These are phyloP conservation scores for Temnothorax unifasciatus DNA, from an alignment of 2,888 invertebrate species.

Conservation along the genomic window DNA sequence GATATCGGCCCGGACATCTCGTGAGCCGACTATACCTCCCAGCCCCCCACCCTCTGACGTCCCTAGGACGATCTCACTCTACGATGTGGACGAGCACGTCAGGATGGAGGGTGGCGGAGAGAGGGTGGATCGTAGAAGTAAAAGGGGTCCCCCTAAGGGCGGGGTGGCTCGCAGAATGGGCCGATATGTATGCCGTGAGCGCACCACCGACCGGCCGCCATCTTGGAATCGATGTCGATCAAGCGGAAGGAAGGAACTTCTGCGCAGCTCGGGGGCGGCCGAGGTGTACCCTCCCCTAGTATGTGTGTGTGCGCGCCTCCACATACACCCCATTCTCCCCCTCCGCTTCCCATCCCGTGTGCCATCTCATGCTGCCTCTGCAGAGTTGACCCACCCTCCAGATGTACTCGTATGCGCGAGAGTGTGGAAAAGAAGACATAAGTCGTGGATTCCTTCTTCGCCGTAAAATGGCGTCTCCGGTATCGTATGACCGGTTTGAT, in stretches of 20 bases:
- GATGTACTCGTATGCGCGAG: conserved; percentile 51
- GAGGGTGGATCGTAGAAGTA: conserved; percentile 70
- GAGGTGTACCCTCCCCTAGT: conserved; percentile 75
- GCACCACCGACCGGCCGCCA: conserved; percentile 80
- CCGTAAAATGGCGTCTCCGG: conserved; percentile 67
- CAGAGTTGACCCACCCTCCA: conserved; percentile 48
- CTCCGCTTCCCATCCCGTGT: conserved; percentile 42
- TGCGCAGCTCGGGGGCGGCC: conserved; percentile 80
- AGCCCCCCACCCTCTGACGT: conserved; percentile 60
- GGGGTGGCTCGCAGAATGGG: conserved; percentile 78
- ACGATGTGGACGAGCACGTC: conserved; percentile 63
- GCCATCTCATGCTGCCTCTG: conserved; percentile 47
- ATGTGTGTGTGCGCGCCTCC: conserved; percentile 69
- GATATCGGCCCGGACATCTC: conserved; percentile 82
- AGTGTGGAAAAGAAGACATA: conserved; percentile 57
- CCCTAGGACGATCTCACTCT: conserved; percentile 58
- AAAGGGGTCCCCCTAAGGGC: conserved; percentile 75
- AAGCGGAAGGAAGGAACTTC: conserved; percentile 84
- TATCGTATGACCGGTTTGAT: not conserved
- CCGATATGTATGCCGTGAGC: conserved; percentile 83
- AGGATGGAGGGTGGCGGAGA: conserved; percentile 43
- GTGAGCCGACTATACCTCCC: conserved; percentile 75
- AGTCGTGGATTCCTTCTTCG: conserved; percentile 58
- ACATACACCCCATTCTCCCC: conserved; percentile 70
- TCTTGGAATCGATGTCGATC: conserved; percentile 85